Percentiles rank a stretch among this genome's conserved stretches.
Conservation (phyloP, 2,113 vertebrate genomes). For the Aptenodytes patagonicus region DNA sequence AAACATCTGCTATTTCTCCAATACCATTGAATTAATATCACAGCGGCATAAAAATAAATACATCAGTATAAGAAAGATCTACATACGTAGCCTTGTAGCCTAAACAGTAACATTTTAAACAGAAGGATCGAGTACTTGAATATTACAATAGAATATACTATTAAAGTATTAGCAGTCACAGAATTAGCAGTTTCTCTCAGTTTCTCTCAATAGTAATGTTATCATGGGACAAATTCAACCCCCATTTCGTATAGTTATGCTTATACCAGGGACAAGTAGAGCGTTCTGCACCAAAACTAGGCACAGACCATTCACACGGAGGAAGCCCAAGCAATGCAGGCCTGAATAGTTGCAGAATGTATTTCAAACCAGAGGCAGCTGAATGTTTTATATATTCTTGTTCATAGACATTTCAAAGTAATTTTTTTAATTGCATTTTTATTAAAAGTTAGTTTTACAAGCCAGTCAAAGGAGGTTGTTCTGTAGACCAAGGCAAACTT, state of each 20-base stretch:
- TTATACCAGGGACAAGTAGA: neutral
- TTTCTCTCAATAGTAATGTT: neutral
- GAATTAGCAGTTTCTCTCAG: neutral
- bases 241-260: neutral
- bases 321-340: neutral
- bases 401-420: neutral
- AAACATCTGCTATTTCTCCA: neutral
- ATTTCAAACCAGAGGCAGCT: neutral
- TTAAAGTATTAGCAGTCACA: neutral
- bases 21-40: neutral
- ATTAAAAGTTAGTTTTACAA: neutral
- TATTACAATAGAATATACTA: neutral
- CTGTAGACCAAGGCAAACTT: neutral
- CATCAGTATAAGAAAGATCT: neutral
- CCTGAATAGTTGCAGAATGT: neutral
- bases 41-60: neutral
- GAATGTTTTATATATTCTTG: neutral
- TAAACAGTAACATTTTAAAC: neutral
- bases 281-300: neutral
- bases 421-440: neutral
- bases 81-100: neutral
- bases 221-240: neutral
- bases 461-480: neutral
- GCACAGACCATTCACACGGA: rapidly evolving
- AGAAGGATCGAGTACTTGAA: neutral